phyloP scores from a whole-genome alignment of 2,888 invertebrate genomes.

The Pristionchus japonicus region DNA sequence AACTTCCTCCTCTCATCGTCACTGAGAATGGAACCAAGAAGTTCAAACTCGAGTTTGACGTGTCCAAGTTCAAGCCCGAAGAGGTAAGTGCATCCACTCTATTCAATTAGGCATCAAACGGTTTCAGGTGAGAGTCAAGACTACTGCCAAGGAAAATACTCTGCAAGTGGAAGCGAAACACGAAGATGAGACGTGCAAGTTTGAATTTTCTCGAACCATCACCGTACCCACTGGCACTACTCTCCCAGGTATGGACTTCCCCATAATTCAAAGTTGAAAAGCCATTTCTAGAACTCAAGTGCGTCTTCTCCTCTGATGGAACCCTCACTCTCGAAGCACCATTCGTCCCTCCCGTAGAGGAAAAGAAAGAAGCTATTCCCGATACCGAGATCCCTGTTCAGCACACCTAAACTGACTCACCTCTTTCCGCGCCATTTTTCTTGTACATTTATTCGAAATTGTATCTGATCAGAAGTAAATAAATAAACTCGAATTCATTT shows the following conservation, averaged over 20 bases:
- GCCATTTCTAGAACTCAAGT: constrained; percentile 26
- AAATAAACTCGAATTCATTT: constrained; percentile 7
- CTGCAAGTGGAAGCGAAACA: constrained; percentile 38
- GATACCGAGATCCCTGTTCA: constrained; percentile 38
- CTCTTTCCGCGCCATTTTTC: no score
- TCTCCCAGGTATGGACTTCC: neutral
- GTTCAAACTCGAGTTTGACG: constrained; percentile 62
- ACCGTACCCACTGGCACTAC: constrained; percentile 41
- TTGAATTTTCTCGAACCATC: constrained; percentile 29
- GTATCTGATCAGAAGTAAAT: neutral
- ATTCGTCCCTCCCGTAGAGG: neutral
- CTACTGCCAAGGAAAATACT: constrained; percentile 22
- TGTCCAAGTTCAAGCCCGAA: constrained; percentile 62
- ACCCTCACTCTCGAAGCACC: constrained; percentile 41
- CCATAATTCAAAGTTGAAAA: neutral
- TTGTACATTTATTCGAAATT: neutral
- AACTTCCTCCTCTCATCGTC: constrained; percentile 58
- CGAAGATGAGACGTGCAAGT: constrained; percentile 36
- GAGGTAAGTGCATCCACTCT: constrained; percentile 48
- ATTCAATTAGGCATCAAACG: neutral
- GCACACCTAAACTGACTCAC: neutral
- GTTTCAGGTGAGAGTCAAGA: constrained; percentile 9
- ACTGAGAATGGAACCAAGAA: constrained; percentile 62
- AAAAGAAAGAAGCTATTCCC: constrained; percentile 2
- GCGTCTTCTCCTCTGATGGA: constrained; percentile 32